These are phyloP conservation scores for Nothobranchius furzeri DNA, from an alignment of 2,113 vertebrate species.

Conservation along the genomic window DNA sequence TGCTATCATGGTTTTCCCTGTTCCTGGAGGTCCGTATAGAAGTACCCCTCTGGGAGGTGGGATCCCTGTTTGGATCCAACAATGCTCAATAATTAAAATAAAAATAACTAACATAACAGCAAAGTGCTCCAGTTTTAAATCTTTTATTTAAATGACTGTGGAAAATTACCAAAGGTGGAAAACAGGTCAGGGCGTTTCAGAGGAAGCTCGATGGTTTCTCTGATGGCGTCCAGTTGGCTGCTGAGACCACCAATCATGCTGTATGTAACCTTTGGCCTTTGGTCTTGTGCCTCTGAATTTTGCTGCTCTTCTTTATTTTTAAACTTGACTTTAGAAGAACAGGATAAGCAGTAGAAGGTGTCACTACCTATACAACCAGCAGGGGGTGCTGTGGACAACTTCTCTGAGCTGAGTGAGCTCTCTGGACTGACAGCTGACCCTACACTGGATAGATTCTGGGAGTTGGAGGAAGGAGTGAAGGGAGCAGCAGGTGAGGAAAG, in stretches of 20 bases:
- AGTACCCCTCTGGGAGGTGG: constrained; percentile 89
- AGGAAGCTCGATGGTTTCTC: constrained; percentile 92
- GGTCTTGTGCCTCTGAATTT: constrained; percentile 32
- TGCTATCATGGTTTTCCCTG: constrained; percentile 96
- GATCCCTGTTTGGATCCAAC: constrained; percentile 81
- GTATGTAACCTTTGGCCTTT: constrained; percentile 83
- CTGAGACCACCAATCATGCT: constrained; percentile 91
- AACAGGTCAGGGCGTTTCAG: constrained; percentile 90
- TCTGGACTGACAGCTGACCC: constrained; percentile 8
- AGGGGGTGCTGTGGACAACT: constrained; percentile 32
- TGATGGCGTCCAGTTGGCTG: constrained; percentile 86
- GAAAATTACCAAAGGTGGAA: constrained; percentile 82
- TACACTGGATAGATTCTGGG: constrained; percentile 34
- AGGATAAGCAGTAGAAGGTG: constrained; percentile 86
- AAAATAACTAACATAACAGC: not conserved
- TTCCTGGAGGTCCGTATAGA: constrained; percentile 92
- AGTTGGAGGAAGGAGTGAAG: constrained; percentile 13
- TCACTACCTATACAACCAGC: constrained; percentile 65
- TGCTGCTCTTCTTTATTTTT: constrained; percentile 8
- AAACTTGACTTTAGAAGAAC: constrained; percentile 82
- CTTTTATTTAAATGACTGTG: not conserved
- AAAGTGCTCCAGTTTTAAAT: too few species aligned
- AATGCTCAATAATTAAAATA: not conserved
- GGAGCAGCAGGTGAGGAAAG: constrained; percentile 34
- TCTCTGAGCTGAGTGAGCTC: constrained; percentile 7